Conservation (phyloP, 2,113 vertebrate genomes). For the Budorcas taxicolor region DNA sequence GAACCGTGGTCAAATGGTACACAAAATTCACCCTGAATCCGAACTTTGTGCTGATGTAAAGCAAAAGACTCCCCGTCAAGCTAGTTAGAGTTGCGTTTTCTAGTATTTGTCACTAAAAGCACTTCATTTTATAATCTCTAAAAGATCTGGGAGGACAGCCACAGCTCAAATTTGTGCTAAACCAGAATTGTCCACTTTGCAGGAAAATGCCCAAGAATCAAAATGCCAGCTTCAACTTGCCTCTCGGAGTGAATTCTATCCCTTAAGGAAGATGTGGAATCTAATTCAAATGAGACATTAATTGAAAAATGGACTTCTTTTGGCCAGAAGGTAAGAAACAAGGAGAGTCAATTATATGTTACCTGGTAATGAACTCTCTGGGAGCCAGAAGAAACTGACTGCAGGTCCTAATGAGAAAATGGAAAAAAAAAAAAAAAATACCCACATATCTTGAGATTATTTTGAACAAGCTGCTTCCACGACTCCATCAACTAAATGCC, state of each 20-base stretch:
- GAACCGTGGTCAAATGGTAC: not conserved
- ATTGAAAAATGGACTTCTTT: not conserved
- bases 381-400: constrained; percentile 80
- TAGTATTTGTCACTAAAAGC: not conserved
- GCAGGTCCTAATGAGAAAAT: constrained; percentile 78
- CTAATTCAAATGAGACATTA: not conserved
- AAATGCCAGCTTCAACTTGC: not conserved
- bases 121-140: not conserved
- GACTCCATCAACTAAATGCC: not conserved
- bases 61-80: not conserved
- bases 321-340: constrained; percentile 19
- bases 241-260: not conserved
- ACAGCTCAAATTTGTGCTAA: not conserved
- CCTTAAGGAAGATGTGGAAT: not conserved
- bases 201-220: not conserved
- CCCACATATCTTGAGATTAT: not conserved
- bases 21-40: not conserved
- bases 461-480: not conserved
- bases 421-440: not conserved
- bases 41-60: not conserved
- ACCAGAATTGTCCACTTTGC: not conserved
- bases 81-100: not conserved
- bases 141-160: not conserved
- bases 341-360: constrained; percentile 61
- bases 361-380: constrained; percentile 98